phyloP scores from a whole-genome alignment of 2,888 invertebrate species.

The Exocentrus adspersus region DNA sequence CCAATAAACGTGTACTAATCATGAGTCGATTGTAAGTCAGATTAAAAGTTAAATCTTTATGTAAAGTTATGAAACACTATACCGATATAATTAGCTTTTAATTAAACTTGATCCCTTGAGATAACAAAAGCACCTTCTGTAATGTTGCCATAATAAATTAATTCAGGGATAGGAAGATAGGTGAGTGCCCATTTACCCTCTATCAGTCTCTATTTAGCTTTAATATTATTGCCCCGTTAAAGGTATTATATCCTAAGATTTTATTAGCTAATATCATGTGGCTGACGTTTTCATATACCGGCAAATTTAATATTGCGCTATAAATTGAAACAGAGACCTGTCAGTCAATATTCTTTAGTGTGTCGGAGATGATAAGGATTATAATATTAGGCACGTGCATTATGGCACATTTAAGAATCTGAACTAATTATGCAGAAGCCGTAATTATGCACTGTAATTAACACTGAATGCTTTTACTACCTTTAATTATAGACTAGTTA shows the following conservation, averaged over 20 bases:
- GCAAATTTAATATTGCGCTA: conserved; percentile 21
- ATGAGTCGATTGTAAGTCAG: no score
- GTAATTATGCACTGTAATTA: no score
- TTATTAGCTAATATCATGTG: conserved; percentile 16
- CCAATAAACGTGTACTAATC: no score
- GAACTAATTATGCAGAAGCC: no score
- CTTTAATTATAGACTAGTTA: no score
- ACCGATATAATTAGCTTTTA: no score
- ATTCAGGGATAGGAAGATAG: no score
- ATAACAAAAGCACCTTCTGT: not conserved
- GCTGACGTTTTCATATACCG: conserved; percentile 17
- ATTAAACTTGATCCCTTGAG: no score
- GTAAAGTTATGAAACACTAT: no score
- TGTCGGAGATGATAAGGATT: conserved; percentile 12
- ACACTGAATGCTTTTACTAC: no score
- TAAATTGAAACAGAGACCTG: conserved; percentile 24
- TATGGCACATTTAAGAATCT: no score
- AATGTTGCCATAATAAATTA: not conserved
- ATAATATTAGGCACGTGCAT: not conserved
- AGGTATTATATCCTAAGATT: conserved; percentile 19
- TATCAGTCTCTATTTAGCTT: not conserved
- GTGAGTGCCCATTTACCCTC: not conserved
- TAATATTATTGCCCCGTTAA: not conserved
- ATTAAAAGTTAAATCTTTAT: no score
- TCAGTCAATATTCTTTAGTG: conserved; percentile 16